Evolutionary conservation across 1,140 invertebrate species (phyloP).

Genomic region (Anadara kagoshimensis): DNA sequence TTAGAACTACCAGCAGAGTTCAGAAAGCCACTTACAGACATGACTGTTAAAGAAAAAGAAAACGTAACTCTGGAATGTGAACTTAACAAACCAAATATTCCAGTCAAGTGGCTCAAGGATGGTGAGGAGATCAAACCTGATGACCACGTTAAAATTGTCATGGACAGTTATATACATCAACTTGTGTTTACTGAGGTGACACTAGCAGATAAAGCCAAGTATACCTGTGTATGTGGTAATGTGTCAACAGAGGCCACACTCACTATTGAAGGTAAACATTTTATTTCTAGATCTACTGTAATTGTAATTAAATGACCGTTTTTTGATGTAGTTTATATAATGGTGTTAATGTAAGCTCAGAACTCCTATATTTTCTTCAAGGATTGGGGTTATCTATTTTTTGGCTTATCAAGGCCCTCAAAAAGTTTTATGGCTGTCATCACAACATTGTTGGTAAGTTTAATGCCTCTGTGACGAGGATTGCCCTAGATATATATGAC

Average conservation of each 20-base stretch:
- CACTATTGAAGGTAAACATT: conserved; percentile 59
- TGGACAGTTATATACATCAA: conserved; percentile 51
- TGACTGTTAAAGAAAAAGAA: conserved; percentile 58
- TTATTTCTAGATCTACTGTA: too few relatives aligned
- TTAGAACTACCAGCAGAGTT: conserved; percentile 65
- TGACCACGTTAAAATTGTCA: conserved; percentile 68
- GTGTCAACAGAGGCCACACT: conserved; percentile 58
- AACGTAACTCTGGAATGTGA: conserved; percentile 67
- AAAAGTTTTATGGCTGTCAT: too few relatives aligned
- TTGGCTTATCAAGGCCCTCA: too few relatives aligned
- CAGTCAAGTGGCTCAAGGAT: conserved; percentile 70
- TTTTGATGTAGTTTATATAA: too few relatives aligned
- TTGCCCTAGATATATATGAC: too few relatives aligned
- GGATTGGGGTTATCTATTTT: too few relatives aligned
- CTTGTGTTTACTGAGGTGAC: conserved; percentile 56
- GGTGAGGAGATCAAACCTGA: conserved; percentile 67
- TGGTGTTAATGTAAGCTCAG: too few relatives aligned
- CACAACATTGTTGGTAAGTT: too few relatives aligned
- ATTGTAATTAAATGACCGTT: too few relatives aligned
- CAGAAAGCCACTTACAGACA: conserved; percentile 58
- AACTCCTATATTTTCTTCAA: too few relatives aligned
- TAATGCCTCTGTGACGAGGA: too few relatives aligned
- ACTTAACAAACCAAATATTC: conserved; percentile 62
- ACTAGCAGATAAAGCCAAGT: conserved; percentile 60
- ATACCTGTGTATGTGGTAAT: conserved; percentile 63